Evolutionary conservation across 2,113 vertebrate genomes (phyloP), one percentile per base, ranked within the genome.

Genomic region (Salvelinus namaycush): DNA sequence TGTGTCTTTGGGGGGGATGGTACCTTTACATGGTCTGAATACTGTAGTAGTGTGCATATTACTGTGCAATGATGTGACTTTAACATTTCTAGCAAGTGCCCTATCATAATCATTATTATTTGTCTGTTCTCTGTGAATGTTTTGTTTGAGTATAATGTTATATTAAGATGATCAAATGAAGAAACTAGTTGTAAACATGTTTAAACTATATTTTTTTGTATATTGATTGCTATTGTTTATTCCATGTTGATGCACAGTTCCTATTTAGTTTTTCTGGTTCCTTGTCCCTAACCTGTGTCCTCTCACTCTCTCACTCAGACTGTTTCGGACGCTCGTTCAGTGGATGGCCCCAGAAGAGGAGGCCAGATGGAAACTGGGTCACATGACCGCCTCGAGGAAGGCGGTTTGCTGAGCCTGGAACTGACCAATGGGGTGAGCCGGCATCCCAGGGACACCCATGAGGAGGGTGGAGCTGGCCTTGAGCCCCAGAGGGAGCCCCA

Each of bases 361-460:
- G 94, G 94, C 95, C 97, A 95, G 94, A 99, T 99, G 97, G 98
- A 99, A 97, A 95, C 95, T 94, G 97, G 96, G 95, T 95, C 95
- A 95, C 94, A 96, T 93, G 95, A 95, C 93, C 93, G 95, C 96
- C 96, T 94, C 86, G 94, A 96, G 92, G 95, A 97, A 94, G 93
- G 95, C 93, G 92, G 51, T 54, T 54, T 87, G 87, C 90, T 96
- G 93, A 96, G 91, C 88, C 88, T 92, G 90, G 92, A 93, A 87
- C 90, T 94, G 87, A 92, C 89, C 82, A 97, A 97, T 95, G 96
- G 97, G 88, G 94, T 93, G 79, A 96, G 91, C 86, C 90, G 87
- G 68, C 94, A 92, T 79, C 82, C 82, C 54, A 93, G 90, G 79
- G 85, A 91, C 86, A 75, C 85, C 87, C 73, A 82, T 84, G 83